Evolutionary conservation across 2,113 vertebrate genomes (phyloP).

Genomic region (Rynchops niger): DNA sequence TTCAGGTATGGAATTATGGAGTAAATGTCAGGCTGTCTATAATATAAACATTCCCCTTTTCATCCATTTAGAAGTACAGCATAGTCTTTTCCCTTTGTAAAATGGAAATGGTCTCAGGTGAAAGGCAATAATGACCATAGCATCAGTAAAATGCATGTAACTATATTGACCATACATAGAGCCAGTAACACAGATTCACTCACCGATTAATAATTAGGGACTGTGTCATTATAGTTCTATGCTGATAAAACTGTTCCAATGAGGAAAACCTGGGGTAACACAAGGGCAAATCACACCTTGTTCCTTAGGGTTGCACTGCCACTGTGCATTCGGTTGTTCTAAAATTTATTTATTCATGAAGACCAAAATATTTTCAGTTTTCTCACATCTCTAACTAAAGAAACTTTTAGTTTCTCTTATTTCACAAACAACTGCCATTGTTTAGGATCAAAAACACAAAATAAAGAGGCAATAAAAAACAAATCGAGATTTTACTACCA

Average conservation of each 20-base stretch:
- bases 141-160: neutral
- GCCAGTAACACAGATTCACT: neutral
- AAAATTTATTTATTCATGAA: neutral
- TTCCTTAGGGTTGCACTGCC: neutral
- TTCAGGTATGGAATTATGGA: neutral
- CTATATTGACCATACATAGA: neutral
- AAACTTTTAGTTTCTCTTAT: neutral
- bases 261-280: neutral
- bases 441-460: neutral
- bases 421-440: neutral
- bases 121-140: neutral
- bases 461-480: neutral
- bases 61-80: neutral
- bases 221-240: neutral
- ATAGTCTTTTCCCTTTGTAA: neutral
- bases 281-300: neutral
- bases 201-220: neutral
- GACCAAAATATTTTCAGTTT: neutral
- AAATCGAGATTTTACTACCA: neutral
- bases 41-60: neutral
- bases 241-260: neutral
- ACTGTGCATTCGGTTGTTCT: neutral
- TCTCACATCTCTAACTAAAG: neutral
- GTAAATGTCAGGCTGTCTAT: neutral
- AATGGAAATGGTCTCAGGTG: neutral